Evolutionary conservation across 2,113 vertebrate species (phyloP), one percentile per base, ranked within the genome.

Genomic region (Loxodonta africana): DNA sequence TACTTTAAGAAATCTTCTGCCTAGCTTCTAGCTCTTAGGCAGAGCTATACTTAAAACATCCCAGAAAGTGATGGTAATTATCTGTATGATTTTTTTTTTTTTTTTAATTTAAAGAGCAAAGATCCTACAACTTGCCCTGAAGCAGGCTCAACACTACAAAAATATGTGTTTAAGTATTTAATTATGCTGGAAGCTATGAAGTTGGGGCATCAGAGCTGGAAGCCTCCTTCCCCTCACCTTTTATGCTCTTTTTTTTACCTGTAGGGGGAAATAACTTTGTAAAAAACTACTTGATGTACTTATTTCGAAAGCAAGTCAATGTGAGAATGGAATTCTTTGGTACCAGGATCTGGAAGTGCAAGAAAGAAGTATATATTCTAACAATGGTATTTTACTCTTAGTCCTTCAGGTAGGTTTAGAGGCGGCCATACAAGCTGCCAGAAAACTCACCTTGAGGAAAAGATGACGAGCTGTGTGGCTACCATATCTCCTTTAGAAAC

Each of bases 31-130:
- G 76, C 95, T 96, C 33, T 81, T 95, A 97, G 96, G 93, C 97
- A 95, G 69, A 8, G 53, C n/a, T 84, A 30, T 89, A 95, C 84
- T 87, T 93, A 95, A 97, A 93, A 97, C 94, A 97, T 96, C 97
- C 97, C 90, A 97, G 82, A 95, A 94, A 92, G 60, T 67, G 83
- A 93, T 84, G 62, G 88, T 95, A 98, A 98, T 98, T 98, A 98
- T 96, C 93, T 97, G 28, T 91, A 65, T 97, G 88, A 84, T 76
- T 81, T 69, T 74, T 44, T 92, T 91, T 93, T 90, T 80, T 88
- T 86, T 57, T 74, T 41, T 3, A 96, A 91, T 94, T 92, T 96
- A 92, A 92, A 95, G 90, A 92, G 88, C 92, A 67, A 84, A 90
- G 77, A 96, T 94, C 20, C 80, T 96, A 76, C 63, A 91, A 82